Evolutionary conservation across 2,113 vertebrate species (phyloP), one percentile per base, ranked within the genome.

Genomic region (Leptodactylus fuscus): DNA sequence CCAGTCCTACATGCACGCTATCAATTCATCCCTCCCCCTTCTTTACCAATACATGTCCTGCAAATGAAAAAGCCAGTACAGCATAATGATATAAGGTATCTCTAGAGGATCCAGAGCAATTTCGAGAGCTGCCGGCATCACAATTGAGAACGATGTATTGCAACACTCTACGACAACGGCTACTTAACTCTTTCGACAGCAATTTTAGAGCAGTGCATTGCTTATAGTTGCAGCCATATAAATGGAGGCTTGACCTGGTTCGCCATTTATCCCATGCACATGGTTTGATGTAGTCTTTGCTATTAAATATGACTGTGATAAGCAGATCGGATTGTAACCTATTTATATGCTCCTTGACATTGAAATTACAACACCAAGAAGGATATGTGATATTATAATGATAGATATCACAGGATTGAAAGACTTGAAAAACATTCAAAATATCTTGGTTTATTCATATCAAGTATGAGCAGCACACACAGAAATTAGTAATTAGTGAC

Each of bases 1-100:
- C 76, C 51, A 79, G 76, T 60, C 20, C 53, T 15, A 79, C 76
- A 79, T 60, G 51, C 76, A 38, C 36, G 76, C 48, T 79, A 79
- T 60, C 76, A 79, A n/a, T 58, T 51, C 76, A 22, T 20, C 51
- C 76, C 53, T 55, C 76, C 76, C 76, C 53, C 51, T 34, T 51
- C 20, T 60, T 79, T 79, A 79, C 76, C 76, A 79, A 79, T 79
- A 79, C 76, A 79, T 79, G 51, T 79, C 76, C 53, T 79, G 53
- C 76, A 79, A 79, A 79, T 79, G 76, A 79, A 79, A 79, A 58
- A 79, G 76, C 51, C 76, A 41, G 51, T 79, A 60, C 53, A 58
- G 76, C 76, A 79, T 58, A 79, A 79, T 79, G 76, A 79, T 79
- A 60, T 58, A 79, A 79, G 76, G 51, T 60, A 60, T 79, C 76